Evolutionary conservation across 2,888 invertebrate species (phyloP).

Genomic region (Brachyptera putata): DNA sequence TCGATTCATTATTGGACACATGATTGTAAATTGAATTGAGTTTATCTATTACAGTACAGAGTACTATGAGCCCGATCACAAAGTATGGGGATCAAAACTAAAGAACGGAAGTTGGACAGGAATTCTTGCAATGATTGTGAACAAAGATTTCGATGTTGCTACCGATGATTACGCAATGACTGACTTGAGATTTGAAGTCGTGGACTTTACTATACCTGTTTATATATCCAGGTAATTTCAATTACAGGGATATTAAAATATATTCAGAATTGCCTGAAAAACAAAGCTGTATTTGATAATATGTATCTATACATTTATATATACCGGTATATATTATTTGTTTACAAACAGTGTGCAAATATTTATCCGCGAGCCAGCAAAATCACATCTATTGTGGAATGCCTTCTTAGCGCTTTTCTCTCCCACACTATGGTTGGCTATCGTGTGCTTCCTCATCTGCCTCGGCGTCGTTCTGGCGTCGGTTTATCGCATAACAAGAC

Average conservation of each 20-base stretch:
- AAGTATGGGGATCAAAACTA: neutral
- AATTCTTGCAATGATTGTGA: neutral
- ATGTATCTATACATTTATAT: no score
- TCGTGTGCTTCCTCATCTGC: neutral
- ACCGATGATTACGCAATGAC: constrained; percentile 10
- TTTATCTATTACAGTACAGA: constrained; percentile 1
- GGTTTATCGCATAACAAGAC: neutral
- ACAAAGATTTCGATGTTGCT: constrained; percentile 11
- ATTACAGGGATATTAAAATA: no score
- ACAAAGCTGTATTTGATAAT: no score
- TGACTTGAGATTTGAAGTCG: neutral
- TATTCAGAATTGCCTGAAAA: no score
- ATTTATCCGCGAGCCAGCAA: constrained; percentile 3
- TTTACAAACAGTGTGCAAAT: neutral
- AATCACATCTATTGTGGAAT: neutral
- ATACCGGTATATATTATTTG: no score
- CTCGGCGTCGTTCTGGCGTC: neutral
- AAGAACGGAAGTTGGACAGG: constrained; percentile 9
- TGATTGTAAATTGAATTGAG: no score
- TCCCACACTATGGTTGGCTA: constrained; percentile 16
- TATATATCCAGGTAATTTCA: neutral
- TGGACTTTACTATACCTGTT: constrained; percentile 5
- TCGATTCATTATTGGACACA: no score
- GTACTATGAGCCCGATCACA: neutral
- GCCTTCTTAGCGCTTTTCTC: constrained; percentile 21